These are phyloP conservation scores for Cynopterus brachyotis DNA, from an alignment of 2,113 vertebrate species.

Conservation along the genomic window DNA sequence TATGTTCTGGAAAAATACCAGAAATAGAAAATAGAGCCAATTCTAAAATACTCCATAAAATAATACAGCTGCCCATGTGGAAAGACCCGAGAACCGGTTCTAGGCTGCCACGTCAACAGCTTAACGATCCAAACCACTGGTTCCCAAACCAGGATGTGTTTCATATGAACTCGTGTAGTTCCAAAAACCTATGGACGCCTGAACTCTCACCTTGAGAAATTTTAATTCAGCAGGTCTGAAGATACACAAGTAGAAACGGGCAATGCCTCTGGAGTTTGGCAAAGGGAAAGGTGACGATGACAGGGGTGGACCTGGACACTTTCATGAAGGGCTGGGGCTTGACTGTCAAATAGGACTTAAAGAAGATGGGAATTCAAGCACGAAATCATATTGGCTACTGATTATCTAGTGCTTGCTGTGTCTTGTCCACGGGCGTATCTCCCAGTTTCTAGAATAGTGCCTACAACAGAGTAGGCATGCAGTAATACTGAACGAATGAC, in stretches of 20 bases:
- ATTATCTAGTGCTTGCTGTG: background rate
- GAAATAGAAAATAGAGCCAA: background rate
- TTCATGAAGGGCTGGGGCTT: background rate
- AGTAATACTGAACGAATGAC: background rate
- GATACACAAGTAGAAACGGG: background rate
- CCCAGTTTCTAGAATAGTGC: background rate
- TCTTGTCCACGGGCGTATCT: background rate
- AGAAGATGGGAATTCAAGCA: background rate
- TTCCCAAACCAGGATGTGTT: background rate
- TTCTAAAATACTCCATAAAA: background rate
- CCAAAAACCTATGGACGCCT: background rate
- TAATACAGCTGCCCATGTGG: background rate
- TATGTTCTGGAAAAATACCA: background rate
- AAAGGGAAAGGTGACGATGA: background rate
- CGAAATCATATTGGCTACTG: background rate
- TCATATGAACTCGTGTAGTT: background rate
- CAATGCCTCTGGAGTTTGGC: background rate
- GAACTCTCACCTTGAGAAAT: background rate
- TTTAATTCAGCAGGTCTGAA: background rate
- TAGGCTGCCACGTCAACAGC: background rate
- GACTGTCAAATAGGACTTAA: background rate
- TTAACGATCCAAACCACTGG: background rate
- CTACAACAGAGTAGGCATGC: background rate
- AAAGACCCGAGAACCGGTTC: background rate
- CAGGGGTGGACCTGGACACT: background rate